Conservation (phyloP, 2,797 vertebrate genomes). For the Sebastiscus tertius region DNA sequence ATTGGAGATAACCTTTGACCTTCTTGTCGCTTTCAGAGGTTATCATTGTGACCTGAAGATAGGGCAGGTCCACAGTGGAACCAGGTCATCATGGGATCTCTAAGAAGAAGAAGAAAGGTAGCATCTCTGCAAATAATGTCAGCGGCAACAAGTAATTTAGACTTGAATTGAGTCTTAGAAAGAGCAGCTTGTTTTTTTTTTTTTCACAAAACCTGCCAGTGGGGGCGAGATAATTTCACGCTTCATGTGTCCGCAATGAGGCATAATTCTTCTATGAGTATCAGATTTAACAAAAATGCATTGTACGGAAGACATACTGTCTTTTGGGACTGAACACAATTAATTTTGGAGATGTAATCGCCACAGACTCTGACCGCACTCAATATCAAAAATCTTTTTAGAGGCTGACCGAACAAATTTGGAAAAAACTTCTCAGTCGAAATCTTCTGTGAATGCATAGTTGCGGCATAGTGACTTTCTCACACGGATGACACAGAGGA, state of each 20-base stretch:
- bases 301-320: neutral
- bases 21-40: neutral
- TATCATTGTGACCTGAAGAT: conserved; percentile 4
- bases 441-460: neutral
- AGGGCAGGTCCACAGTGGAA: neutral
- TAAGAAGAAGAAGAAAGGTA: neutral
- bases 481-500: conserved; percentile 1
- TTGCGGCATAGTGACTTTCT: neutral
- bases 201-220: conserved; percentile 24
- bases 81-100: neutral
- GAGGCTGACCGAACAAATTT: neutral
- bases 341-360: neutral
- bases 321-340: neutral
- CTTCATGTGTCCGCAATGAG: conserved; percentile 54
- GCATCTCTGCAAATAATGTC: neutral
- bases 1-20: conserved; percentile 28
- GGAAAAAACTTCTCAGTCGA: neutral
- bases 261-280: conserved; percentile 38
- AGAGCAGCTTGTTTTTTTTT: conserved; percentile 37
- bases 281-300: conserved; percentile 51
- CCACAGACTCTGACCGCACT: neutral
- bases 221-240: conserved; percentile 61
- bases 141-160: conserved; percentile 25
- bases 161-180: conserved; percentile 26
- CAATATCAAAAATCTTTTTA: neutral